Conservation (phyloP, 2,797 vertebrate species). For the Decapterus maruadsi region DNA sequence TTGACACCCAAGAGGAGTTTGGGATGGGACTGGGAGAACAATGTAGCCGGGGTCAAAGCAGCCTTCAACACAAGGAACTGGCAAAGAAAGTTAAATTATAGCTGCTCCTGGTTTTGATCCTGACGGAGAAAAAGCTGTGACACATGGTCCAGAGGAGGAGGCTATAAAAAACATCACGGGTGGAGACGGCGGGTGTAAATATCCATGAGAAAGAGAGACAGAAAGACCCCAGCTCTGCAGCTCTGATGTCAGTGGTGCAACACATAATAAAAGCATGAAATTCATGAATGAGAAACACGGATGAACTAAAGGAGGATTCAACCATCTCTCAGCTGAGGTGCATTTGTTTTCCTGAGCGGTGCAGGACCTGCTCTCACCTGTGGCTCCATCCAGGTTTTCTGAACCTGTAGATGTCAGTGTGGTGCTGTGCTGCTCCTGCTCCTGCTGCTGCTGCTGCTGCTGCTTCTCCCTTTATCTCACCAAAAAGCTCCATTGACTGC, state of each 20-base stretch:
- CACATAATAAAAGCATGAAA: neutral
- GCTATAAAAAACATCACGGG: conserved; percentile 21
- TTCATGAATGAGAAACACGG: neutral
- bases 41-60: conserved; percentile 42
- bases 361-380: conserved; percentile 60
- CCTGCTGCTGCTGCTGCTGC: neutral
- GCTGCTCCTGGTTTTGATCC: conserved; percentile 35
- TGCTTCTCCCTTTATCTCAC: conserved; percentile 71
- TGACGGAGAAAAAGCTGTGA: conserved; percentile 27
- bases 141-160: conserved; percentile 14
- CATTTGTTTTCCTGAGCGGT: neutral
- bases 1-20: conserved; percentile 42
- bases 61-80: conserved; percentile 36
- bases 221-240: neutral
- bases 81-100: conserved; percentile 48
- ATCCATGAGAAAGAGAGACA: neutral
- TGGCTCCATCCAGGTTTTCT: conserved; percentile 61
- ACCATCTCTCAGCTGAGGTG: neutral
- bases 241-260: neutral
- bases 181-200: neutral
- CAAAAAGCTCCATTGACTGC: conserved; percentile 66
- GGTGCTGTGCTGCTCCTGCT: conserved; percentile 66
- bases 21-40: conserved; percentile 44
- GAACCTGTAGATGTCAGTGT: conserved; percentile 89
- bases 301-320: neutral